Conservation (phyloP, 2,113 vertebrate genomes). For the Paradisaea rubra region DNA sequence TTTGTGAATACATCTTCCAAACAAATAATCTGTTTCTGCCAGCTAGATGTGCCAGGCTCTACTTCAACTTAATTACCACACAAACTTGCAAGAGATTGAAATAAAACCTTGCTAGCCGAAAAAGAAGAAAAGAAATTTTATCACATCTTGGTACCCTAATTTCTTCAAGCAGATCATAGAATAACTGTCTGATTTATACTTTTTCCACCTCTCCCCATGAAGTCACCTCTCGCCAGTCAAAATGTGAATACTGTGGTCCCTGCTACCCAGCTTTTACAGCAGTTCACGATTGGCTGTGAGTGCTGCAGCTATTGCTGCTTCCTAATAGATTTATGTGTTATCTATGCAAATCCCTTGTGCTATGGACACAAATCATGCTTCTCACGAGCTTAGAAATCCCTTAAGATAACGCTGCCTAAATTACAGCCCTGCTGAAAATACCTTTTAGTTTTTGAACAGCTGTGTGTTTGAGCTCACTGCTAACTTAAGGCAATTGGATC, state of each 20-base stretch:
- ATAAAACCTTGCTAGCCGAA: neutral
- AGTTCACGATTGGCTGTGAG: neutral
- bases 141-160: neutral
- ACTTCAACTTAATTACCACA: slow-evolving; percentile 72
- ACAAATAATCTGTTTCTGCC: slow-evolving; percentile 73
- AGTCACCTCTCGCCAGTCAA: neutral
- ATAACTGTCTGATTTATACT: neutral
- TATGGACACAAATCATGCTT: neutral
- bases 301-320: neutral
- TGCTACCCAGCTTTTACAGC: neutral
- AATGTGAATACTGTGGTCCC: neutral
- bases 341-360: neutral
- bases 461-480: slow-evolving; percentile 11
- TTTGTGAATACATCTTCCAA: slow-evolving; percentile 70
- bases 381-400: neutral
- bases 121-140: neutral
- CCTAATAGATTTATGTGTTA: neutral
- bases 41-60: slow-evolving; percentile 65
- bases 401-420: slow-evolving; percentile 11
- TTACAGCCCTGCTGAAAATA: neutral
- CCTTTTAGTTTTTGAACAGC: slow-evolving; percentile 8
- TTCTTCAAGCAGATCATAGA: neutral
- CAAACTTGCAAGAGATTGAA: neutral
- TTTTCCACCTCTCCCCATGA: neutral
- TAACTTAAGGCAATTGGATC: neutral